phyloP scores from a whole-genome alignment of 2,888 invertebrate species.

The Drosophila basisetae region DNA sequence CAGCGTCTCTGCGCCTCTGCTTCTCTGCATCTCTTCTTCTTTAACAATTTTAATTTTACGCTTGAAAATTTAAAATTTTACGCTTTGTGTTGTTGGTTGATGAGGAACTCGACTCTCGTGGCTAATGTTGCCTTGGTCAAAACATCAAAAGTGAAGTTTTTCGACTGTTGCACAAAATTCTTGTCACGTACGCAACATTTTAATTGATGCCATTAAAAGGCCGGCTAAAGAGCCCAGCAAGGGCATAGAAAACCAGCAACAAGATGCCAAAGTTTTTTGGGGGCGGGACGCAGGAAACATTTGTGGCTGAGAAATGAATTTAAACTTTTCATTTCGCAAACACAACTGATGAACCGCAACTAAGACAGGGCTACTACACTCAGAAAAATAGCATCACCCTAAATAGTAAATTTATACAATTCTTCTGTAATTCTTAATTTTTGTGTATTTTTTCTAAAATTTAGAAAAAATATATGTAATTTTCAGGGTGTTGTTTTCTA shows the following conservation, averaged over 20 bases:
- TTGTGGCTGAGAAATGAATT: constrained; percentile 55
- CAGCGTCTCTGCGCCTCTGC: constrained; percentile 10
- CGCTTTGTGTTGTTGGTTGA: constrained; percentile 48
- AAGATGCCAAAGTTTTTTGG: constrained; percentile 9
- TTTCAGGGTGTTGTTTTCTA: neutral
- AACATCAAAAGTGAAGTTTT: constrained; percentile 68
- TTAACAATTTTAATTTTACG: constrained; percentile 73
- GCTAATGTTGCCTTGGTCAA: constrained; percentile 39
- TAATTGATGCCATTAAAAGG: constrained; percentile 82
- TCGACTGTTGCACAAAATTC: constrained; percentile 67
- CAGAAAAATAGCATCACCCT: neutral
- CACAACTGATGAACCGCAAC: constrained; percentile 5
- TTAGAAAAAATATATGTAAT: neutral
- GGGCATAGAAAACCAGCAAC: constrained; percentile 15
- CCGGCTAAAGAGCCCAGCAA: constrained; percentile 29
- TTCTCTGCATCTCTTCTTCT: constrained; percentile 28
- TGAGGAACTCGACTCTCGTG: constrained; percentile 40
- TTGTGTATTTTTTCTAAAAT: neutral
- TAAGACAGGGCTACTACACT: neutral
- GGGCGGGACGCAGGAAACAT: constrained; percentile 41
- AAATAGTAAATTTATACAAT: neutral
- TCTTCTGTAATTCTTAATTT: neutral
- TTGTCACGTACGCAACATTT: constrained; percentile 83
- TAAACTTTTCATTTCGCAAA: constrained; percentile 46
- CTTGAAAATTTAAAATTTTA: constrained; percentile 74